phyloP scores from a whole-genome alignment of 2,113 vertebrate species.

The Oncorhynchus masou region DNA sequence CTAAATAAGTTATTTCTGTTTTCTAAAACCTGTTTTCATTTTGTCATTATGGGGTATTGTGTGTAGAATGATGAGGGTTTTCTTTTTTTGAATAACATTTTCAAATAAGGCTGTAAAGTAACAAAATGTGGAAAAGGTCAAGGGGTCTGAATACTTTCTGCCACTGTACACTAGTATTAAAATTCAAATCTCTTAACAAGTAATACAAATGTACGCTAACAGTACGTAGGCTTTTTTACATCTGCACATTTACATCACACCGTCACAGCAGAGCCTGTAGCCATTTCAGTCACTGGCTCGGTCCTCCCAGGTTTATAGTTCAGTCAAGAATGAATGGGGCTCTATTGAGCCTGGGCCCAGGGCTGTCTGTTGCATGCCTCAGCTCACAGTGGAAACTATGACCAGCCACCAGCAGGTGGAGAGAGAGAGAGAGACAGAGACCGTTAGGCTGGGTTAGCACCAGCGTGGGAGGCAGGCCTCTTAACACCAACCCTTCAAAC shows the following conservation, averaged over 20 bases:
- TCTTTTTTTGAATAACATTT: no score
- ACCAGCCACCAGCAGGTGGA: conserved; percentile 52
- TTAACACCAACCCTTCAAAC: conserved; percentile 18
- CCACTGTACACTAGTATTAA: no score
- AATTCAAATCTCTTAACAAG: conserved; percentile 26
- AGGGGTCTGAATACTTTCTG: no score
- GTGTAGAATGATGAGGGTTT: no score
- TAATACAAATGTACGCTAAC: conserved; percentile 30
- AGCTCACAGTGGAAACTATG: conserved; percentile 69
- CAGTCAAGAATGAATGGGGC: conserved; percentile 70
- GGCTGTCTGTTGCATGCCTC: conserved; percentile 52
- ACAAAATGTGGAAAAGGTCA: no score
- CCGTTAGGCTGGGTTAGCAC: background rate
- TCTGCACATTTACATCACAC: conserved; percentile 44
- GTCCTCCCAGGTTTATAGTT: conserved; percentile 27
- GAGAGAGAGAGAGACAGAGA: no score
- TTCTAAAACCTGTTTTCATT: no score
- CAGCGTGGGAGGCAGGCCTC: conserved; percentile 30
- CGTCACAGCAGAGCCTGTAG: conserved; percentile 33
- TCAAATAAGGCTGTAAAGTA: no score
- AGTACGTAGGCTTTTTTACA: conserved; percentile 33
- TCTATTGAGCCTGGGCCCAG: conserved; percentile 57
- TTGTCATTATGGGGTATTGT: no score
- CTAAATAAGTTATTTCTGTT: no score
- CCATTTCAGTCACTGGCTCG: conserved; percentile 21